A percentile compares a stretch with the other conserved stretches of the same genome.
Conservation (phyloP, 2,888 invertebrate genomes). For the Drosophila anomalata region DNA sequence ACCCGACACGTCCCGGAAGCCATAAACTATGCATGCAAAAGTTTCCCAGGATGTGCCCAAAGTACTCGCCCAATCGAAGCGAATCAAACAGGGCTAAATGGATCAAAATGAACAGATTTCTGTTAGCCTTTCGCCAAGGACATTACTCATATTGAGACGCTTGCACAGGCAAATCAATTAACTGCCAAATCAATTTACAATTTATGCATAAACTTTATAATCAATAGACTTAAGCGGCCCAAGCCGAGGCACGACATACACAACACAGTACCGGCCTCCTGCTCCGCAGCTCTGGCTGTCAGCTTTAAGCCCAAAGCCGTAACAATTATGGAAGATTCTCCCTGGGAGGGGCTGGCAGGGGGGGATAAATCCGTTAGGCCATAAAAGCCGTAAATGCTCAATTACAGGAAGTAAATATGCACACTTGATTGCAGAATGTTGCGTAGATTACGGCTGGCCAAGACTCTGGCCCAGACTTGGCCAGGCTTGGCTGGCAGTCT, state of each 20-base stretch:
- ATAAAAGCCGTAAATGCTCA: constrained; percentile 81
- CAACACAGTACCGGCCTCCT: background rate
- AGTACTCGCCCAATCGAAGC: constrained; percentile 32
- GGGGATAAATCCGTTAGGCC: constrained; percentile 77
- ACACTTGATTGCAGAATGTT: constrained; percentile 79
- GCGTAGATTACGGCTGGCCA: constrained; percentile 64
- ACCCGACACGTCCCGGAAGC: constrained; percentile 55
- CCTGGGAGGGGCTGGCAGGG: constrained; percentile 3
- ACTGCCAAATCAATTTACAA: constrained; percentile 77
- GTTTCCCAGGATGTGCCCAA: constrained; percentile 31
- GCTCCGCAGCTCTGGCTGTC: constrained; percentile 8
- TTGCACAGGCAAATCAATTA: constrained; percentile 64
- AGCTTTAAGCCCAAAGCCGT: constrained; percentile 66
- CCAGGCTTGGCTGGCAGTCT: constrained; percentile 12
- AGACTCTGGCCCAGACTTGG: constrained; percentile 12
- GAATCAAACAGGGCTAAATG: constrained; percentile 18
- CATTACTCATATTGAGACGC: constrained; percentile 32
- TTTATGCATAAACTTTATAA: constrained; percentile 79
- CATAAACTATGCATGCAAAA: constrained; percentile 61
- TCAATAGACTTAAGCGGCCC: constrained; percentile 63
- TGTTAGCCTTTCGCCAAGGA: constrained; percentile 42
- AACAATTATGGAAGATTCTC: constrained; percentile 60
- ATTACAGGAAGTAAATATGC: constrained; percentile 81
- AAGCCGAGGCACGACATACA: background rate
- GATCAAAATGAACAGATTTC: constrained; percentile 28